Percentiles rank a stretch among this genome's conserved stretches.
Conservation (phyloP, 2,888 invertebrate species). For the Trachelus iudaicus region DNA sequence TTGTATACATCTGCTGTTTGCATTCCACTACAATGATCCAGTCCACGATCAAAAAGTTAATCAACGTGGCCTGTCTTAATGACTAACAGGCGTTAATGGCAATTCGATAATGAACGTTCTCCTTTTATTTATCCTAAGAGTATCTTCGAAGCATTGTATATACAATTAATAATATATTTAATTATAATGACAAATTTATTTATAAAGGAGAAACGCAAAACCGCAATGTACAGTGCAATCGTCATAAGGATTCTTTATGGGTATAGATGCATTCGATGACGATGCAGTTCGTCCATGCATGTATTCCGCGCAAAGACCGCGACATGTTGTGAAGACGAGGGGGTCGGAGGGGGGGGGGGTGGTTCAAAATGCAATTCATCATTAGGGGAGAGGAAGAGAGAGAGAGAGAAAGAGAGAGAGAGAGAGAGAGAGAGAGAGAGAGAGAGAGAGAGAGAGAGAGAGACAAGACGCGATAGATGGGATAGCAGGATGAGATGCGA, state of each 20-base stretch:
- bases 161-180: neutral
- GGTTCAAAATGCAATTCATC: slow-evolving; percentile 58
- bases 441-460: slow-evolving; percentile 14
- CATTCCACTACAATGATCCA: neutral
- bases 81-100: neutral
- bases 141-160: neutral
- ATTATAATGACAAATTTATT: neutral
- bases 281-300: slow-evolving; percentile 30
- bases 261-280: slow-evolving; percentile 33
- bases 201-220: neutral
- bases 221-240: neutral
- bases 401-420: no score
- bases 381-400: slow-evolving; percentile 25
- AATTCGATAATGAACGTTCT: neutral
- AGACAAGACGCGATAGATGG: slow-evolving; percentile 8
- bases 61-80: neutral
- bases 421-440: no score
- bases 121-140: neutral
- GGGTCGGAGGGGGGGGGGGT: slow-evolving; percentile 34
- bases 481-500: slow-evolving; percentile 4
- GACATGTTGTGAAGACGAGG: neutral
- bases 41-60: neutral
- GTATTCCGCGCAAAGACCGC: neutral
- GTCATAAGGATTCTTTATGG: neutral
- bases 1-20: neutral